Evolutionary conservation across 2,797 vertebrate species (phyloP).

Genomic region (Cynopterus sphinx): DNA sequence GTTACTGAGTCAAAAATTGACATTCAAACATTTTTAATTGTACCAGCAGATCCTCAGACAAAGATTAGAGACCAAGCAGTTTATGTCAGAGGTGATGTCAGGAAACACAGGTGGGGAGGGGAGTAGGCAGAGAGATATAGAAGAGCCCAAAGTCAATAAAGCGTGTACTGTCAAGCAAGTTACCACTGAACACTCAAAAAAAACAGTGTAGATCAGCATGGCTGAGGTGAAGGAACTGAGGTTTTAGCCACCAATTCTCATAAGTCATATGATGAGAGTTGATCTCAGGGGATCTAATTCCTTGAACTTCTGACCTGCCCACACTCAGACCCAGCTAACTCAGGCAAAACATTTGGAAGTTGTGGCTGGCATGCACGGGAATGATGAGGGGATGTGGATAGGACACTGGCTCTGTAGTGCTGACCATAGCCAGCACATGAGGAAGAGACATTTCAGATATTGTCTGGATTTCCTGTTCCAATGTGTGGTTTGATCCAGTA

Average conservation of each 20-base stretch:
- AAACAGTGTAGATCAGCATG: not conserved
- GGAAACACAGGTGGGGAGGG: not conserved
- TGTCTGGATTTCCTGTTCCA: not conserved
- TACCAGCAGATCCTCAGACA: not conserved
- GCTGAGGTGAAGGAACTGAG: not conserved
- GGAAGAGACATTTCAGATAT: not conserved
- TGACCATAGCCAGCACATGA: not conserved
- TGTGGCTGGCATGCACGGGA: not conserved
- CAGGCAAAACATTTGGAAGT: not conserved
- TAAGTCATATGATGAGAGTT: constrained; percentile 25
- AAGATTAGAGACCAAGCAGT: not conserved
- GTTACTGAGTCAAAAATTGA: not conserved
- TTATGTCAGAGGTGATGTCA: constrained; percentile 17
- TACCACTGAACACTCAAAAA: not conserved
- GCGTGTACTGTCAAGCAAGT: not conserved
- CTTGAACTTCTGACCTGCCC: constrained; percentile 9
- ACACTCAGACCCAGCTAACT: not conserved
- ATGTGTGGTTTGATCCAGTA: not conserved
- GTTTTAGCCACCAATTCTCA: not conserved
- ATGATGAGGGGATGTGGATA: not conserved
- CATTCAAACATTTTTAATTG: not conserved
- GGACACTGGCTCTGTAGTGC: not conserved
- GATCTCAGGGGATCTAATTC: not conserved
- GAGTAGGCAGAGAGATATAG: not conserved
- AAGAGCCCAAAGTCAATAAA: not conserved